A percentile compares a stretch with the other conserved stretches of the same genome.
Evolutionary conservation across 2,888 invertebrate genomes (phyloP).

Genomic region (Athalia circularis): DNA sequence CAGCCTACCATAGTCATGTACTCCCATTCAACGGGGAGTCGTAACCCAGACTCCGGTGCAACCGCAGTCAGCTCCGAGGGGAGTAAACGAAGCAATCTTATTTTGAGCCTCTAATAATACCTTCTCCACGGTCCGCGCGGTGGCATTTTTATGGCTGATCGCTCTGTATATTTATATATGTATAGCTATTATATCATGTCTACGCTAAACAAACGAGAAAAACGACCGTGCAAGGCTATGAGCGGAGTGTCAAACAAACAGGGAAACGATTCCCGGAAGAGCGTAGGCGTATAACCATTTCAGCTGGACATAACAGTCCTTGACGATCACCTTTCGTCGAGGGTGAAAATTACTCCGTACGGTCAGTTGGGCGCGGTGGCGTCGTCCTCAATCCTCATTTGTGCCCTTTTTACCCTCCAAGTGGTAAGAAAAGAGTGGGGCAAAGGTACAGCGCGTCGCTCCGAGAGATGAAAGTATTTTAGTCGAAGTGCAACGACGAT

Average conservation of each 20-base stretch:
- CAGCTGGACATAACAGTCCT: too few species aligned
- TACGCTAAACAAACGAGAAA: not conserved
- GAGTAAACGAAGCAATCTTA: slow-evolving; percentile 57
- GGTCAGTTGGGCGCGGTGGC: too few species aligned
- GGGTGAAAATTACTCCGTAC: not conserved
- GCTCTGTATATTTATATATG: slow-evolving; percentile 30
- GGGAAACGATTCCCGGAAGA: too few species aligned
- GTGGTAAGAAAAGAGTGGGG: not conserved
- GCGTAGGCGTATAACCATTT: too few species aligned
- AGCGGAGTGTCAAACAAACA: not conserved
- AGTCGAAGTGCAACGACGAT: not conserved
- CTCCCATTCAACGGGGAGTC: not conserved
- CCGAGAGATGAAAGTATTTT: not conserved
- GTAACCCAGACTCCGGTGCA: not conserved
- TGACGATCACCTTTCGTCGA: not conserved
- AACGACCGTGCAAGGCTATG: not conserved
- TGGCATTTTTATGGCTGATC: slow-evolving; percentile 59
- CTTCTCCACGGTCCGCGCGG: slow-evolving; percentile 41
- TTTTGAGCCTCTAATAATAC: slow-evolving; percentile 64
- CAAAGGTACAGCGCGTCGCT: not conserved
- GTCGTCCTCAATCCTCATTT: too few species aligned
- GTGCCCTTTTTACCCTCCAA: too few species aligned
- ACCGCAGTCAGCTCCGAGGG: not conserved
- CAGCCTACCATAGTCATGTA: not conserved
- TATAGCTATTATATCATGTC: not conserved